These are phyloP conservation scores for Xyliphius kryptos DNA, from an alignment of 2,113 vertebrate species.

Conservation along the genomic window DNA sequence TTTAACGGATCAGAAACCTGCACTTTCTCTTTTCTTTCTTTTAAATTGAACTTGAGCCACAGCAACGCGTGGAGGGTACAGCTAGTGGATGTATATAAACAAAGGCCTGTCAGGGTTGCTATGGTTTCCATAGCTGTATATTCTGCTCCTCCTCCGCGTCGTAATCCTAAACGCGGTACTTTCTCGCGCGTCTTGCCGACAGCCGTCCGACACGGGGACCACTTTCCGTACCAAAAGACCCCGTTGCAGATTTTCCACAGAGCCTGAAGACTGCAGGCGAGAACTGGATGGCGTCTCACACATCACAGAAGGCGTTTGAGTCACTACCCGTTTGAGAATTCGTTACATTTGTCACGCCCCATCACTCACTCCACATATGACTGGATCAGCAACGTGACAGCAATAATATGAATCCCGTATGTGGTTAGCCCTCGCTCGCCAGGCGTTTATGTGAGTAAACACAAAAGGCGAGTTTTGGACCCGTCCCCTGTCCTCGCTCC, in stretches of 20 bases:
- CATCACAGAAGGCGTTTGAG: slow-evolving; percentile 39
- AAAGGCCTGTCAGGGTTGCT: no score
- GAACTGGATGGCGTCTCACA: slow-evolving; percentile 43
- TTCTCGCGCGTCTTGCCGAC: no score
- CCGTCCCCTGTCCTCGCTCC: slow-evolving; percentile 44
- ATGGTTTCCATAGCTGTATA: no score
- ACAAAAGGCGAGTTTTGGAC: slow-evolving; percentile 48
- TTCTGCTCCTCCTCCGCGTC: no score
- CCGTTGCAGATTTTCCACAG: slow-evolving; percentile 29
- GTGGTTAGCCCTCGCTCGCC: slow-evolving; percentile 62
- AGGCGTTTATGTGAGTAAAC: slow-evolving; percentile 60
- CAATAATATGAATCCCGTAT: slow-evolving; percentile 53
- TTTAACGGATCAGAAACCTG: no score
- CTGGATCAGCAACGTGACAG: slow-evolving; percentile 65
- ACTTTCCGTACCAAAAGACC: slow-evolving; percentile 15
- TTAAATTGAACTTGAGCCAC: no score
- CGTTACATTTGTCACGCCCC: slow-evolving; percentile 64
- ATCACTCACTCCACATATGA: slow-evolving; percentile 64
- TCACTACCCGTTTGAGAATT: slow-evolving; percentile 56
- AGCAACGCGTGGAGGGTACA: no score
- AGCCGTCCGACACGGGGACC: slow-evolving; percentile 2
- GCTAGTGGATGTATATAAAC: no score
- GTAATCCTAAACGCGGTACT: no score
- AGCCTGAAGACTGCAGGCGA: slow-evolving; percentile 19
- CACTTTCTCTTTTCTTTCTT: no score